Base-by-base conservation (phyloP, 2,888 invertebrate species). In the Sipha maydis region DNA sequence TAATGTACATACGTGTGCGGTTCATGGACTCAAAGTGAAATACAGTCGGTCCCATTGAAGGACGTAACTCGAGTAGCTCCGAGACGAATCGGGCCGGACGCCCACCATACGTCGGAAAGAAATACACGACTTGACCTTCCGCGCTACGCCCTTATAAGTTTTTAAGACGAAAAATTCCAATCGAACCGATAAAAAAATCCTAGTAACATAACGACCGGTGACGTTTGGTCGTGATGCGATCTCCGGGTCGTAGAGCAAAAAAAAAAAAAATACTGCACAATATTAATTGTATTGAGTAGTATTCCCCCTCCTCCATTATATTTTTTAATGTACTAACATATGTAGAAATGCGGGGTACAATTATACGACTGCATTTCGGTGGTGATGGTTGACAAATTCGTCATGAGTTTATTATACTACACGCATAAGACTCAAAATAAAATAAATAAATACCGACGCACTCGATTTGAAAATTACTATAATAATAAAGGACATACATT, bases 51-150 rank as follows among this genome's bases (percentile, higher is more conserved):
- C 9, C 83, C 75, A 11, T 78, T 5, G 69, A 69, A n/a, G 85
- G 85, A 85, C 85, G 79, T 85, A 85, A 85, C 38, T 79, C 85
- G 85, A 85, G 85, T 85, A 85, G 85, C 85, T 48, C 78, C 77
- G 77, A 48, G 67, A 85, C 85, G 85, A 78, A 78, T 85, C 67
- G 85, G 48, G 11, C 69, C 21, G 85, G 67, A 85, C 85, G 54
- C 85, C 78, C 85, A 41, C 41, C 14, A 71, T 1, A 28, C 54
- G 19, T 21, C n/a, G 67, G 28, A 67, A 11, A 48, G 11, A 48
- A 11, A 48, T 3, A 76, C 76, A 34, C 4, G 61, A 85, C 78
- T 69, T 25, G 78, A n/a, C 78, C 85, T 85, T 79, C 85, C 79
- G 85, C 79, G 79, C 71, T 79, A 85, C 85, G 79, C 78, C 78